Evolutionary conservation across 2,888 invertebrate species (phyloP).

Genomic region (Tethea ocularis): DNA sequence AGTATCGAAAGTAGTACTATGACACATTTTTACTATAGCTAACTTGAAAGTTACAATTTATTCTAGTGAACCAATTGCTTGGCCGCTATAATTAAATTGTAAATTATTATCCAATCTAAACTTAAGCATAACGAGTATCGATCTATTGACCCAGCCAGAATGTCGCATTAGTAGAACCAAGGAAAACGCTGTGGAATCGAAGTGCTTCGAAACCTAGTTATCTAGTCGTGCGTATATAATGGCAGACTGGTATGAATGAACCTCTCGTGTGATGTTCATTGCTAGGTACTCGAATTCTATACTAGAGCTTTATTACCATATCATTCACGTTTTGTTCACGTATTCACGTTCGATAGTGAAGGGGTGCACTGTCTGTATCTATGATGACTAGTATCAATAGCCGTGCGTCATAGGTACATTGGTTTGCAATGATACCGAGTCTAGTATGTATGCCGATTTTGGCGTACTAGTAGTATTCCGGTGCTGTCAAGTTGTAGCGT

Average conservation of each 20-base stretch:
- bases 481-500: too few relatives aligned
- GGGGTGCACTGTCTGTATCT: not conserved
- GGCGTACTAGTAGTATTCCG: too few relatives aligned
- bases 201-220: constrained; percentile 17
- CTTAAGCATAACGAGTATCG: not conserved
- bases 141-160: not conserved
- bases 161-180: not conserved
- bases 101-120: not conserved
- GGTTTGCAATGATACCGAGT: too few relatives aligned
- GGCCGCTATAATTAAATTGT: not conserved
- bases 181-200: not conserved
- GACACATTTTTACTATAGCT: too few relatives aligned
- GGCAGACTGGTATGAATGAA: constrained; percentile 20
- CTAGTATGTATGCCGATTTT: too few relatives aligned
- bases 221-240: constrained; percentile 20
- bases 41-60: too few relatives aligned
- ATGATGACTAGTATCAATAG: too few relatives aligned
- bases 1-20: too few relatives aligned
- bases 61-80: too few relatives aligned
- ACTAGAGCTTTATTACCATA: constrained; percentile 6
- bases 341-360: not conserved
- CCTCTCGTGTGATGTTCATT: constrained; percentile 26
- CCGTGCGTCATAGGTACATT: too few relatives aligned
- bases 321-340: constrained; percentile 8
- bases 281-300: constrained; percentile 10